phyloP scores from a whole-genome alignment of 2,113 vertebrate species.

The Hydropotes inermis region DNA sequence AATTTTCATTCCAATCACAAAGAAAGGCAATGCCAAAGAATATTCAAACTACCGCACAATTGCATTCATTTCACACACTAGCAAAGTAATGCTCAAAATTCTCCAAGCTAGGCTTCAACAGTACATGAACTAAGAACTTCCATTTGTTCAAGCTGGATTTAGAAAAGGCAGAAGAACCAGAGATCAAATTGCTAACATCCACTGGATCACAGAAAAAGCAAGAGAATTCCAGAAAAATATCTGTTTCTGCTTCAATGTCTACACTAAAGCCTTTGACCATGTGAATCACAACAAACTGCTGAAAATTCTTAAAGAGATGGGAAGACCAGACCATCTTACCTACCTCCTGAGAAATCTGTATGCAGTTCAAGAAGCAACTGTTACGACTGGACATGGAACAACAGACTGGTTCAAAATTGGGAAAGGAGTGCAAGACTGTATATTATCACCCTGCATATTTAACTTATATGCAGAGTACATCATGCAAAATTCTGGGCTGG shows the following conservation, averaged over 20 bases:
- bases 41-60: neutral
- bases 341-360: neutral
- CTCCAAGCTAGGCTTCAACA: neutral
- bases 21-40: neutral
- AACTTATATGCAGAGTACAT: neutral
- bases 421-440: neutral
- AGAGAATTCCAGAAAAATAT: neutral
- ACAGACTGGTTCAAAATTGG: neutral
- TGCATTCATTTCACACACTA: neutral
- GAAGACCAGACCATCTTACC: neutral
- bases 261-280: neutral
- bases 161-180: neutral
- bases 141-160: neutral
- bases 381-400: neutral
- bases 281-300: neutral
- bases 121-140: neutral
- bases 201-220: neutral
- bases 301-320: neutral
- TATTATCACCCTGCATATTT: neutral
- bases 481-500: neutral
- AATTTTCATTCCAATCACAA: neutral
- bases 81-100: neutral
- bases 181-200: neutral
- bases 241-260: neutral
- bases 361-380: neutral